Evolutionary conservation across 2,113 vertebrate species (phyloP), one percentile per base, ranked within the genome.

Genomic region (Ictalurus punctatus): DNA sequence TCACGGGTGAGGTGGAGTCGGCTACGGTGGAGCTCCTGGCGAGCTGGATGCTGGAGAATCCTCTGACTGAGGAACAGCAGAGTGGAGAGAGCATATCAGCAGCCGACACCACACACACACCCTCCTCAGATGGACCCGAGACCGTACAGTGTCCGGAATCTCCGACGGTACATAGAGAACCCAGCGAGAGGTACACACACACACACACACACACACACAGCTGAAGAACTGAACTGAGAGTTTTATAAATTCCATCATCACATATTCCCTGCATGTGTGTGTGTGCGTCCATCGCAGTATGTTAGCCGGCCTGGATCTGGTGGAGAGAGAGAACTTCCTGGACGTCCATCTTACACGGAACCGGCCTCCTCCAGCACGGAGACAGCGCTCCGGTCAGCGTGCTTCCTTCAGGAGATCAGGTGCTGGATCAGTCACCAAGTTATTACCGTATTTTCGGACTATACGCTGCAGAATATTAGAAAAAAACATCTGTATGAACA

Each of bases 1-100:
- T 96, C 80, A 91, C 95, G 34, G 95, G 95, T 69, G 95, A 96
- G 92, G 90, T 96, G 89, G 95, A 96, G 86, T 94, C 95, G n/a
- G 95, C 94, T 27, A 95, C 95, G 86, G 95, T 96, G 4, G 96
- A 96, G 91, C 93, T 95, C 63, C 91, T 96, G 91, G 96, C 96
- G 58, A 96, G 95, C 92, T 96, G 96, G 96, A 96, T 96, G 96
- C 92, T 96, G 30, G 96, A 96, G 91, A 96, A 96, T 91, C 96
- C 96, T 0, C 89, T 95, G 79, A 91, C 92, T 3, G 96, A 95
- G 30, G 95, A 96, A 86, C 95, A 93, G 74, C 95, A 94, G 87
- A 48, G 83, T 0, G 90, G 84, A 0, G 94, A 94, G 23, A 90
- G 91, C 1, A 83, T 87, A 0, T 91, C 94, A 76, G 89, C 71